Base-by-base conservation (phyloP, 2,888 invertebrate genomes). In the Mesopsocus fuscifrons region DNA sequence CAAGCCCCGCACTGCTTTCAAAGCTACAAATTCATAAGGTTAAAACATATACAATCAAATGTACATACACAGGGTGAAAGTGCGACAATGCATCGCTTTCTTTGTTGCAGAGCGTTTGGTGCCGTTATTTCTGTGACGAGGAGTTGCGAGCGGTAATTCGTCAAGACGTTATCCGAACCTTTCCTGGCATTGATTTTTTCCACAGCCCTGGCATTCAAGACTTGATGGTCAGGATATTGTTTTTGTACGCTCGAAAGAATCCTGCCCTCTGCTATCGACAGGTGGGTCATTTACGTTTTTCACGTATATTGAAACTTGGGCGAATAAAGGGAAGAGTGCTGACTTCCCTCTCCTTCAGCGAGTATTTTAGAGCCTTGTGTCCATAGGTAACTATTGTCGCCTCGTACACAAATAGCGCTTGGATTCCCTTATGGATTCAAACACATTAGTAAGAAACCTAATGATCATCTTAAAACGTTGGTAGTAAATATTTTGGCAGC, bases 131-230 rank as follows among this genome's bases (percentile, higher is more conserved):
- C 59, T 75, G 76, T 59, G 83, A 85, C 59, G 74, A 74, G 50
- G 82, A 83, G 50, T 63, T 85, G 18, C 71, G 77, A 51, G 68
- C 73, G 16, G 66, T 80, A 11, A 85, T 85, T 41, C 66, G 73
- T 4, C 83, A 84, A 58, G 85, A 85, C 63, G 85, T 85, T 1
- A 71, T 80, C 8, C 63, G 85, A 52, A 84, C 85, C 49, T 85
- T 81, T 58, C 85, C 87, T 1, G 83, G 83, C 47, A 73, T 83
- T 45, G 70, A 75, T 45, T 85, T 81, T 60, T 87, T 83, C 56
- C 71, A 78, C 45, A 70, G 71, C 41, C 59, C 68, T n/a, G 56
- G 66, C 20, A 70, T 84, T 15, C 78, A 78, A 55, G 70, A 74
- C 50, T 61, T 74, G 49, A 79, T 87, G 83, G 72, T 74, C 11